Evolutionary conservation across 2,888 invertebrate species (phyloP).

Genomic region (Archips crataeganus): DNA sequence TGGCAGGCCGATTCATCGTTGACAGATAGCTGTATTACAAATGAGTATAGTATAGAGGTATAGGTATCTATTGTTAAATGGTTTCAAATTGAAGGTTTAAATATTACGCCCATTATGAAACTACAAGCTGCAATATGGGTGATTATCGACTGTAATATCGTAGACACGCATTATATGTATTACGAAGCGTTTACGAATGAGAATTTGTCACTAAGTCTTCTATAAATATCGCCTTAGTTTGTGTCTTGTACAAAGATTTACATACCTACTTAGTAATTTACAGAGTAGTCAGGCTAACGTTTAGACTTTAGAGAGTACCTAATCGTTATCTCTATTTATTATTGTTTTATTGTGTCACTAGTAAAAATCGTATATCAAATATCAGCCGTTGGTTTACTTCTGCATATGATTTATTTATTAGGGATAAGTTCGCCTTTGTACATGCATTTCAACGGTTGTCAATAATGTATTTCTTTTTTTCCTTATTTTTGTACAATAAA

Average conservation of each 20-base stretch:
- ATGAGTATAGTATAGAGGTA: too few relatives aligned
- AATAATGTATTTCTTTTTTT: too few relatives aligned
- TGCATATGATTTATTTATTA: neutral
- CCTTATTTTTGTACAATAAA: too few relatives aligned
- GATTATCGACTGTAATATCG: too few relatives aligned
- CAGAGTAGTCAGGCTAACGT: conserved; percentile 23
- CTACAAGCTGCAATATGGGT: too few relatives aligned
- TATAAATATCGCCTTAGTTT: conserved; percentile 17
- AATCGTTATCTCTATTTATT: conserved; percentile 20
- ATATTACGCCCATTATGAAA: too few relatives aligned
- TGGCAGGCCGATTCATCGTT: too few relatives aligned
- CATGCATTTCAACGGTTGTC: too few relatives aligned
- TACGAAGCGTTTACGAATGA: neutral
- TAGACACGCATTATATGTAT: neutral
- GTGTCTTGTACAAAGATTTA: conserved; percentile 29
- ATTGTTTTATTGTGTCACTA: neutral
- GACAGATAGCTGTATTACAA: too few relatives aligned
- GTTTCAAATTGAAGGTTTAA: too few relatives aligned
- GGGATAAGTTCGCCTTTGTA: too few relatives aligned
- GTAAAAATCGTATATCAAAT: neutral
- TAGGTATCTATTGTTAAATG: too few relatives aligned
- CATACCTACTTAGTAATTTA: conserved; percentile 12
- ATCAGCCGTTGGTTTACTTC: neutral
- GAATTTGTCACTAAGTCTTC: neutral
- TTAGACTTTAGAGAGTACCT: conserved; percentile 21